Conservation (phyloP, 2,797 vertebrate species). For the Phylloscopus collybita region DNA sequence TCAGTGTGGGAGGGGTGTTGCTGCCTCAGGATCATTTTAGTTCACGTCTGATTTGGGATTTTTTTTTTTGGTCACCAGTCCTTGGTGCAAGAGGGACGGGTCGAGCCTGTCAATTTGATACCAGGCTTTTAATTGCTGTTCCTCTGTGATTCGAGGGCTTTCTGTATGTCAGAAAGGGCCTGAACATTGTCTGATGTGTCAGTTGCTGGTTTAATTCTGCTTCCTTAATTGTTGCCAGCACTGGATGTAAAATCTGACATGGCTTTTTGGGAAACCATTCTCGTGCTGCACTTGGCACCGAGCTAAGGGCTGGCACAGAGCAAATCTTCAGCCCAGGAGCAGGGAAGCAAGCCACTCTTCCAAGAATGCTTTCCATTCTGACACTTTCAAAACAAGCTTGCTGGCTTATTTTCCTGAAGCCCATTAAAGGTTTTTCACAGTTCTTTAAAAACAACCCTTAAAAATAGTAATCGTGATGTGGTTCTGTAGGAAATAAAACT, state of each 20-base stretch:
- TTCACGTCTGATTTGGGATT: neutral
- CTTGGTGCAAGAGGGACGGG: neutral
- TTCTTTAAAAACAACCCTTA: conserved; percentile 47
- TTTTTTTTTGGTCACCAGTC: neutral
- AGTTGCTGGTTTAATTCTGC: neutral
- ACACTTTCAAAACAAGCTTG: conserved; percentile 51
- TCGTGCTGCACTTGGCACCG: neutral
- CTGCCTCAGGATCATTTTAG: neutral
- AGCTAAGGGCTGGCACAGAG: conserved; percentile 17
- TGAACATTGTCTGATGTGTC: neutral
- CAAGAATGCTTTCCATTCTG: conserved; percentile 54
- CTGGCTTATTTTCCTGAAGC: conserved; percentile 36
- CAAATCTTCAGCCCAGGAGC: neutral
- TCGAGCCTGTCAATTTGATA: neutral
- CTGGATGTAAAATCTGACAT: neutral
- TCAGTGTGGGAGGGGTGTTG: neutral
- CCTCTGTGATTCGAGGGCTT: neutral
- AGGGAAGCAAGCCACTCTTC: conserved; percentile 19
- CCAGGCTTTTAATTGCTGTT: neutral
- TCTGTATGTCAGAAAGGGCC: neutral
- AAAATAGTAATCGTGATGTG: conserved; percentile 22
- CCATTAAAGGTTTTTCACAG: conserved; percentile 30
- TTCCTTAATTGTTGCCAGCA: neutral
- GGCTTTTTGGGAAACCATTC: neutral
- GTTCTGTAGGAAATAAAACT: conserved; percentile 47